Evolutionary conservation across 37 sponge, comb jelly and placozoan species (phyloP).

Genomic region (Cliona cf. orientalis): DNA sequence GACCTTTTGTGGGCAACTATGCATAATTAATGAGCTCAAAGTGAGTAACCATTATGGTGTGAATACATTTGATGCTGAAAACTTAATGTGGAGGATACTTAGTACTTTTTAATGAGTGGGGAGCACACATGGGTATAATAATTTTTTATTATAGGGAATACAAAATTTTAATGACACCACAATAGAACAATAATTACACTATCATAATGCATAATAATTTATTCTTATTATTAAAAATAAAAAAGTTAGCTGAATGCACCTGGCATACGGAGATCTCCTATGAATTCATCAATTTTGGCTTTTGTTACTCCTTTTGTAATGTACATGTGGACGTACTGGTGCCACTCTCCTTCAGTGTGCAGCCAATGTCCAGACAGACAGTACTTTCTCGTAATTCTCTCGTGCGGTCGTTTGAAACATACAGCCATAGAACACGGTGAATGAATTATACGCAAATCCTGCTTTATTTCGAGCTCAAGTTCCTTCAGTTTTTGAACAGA

Average conservation of each 20-base stretch:
- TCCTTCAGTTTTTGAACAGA: neutral
- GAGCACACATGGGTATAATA: no score
- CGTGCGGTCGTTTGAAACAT: slow-evolving; percentile 14
- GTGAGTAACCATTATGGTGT: no score
- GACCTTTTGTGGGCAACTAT: no score
- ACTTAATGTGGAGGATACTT: no score
- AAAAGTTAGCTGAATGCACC: neutral
- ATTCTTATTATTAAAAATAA: no score
- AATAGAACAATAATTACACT: no score
- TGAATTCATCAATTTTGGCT: slow-evolving; percentile 6
- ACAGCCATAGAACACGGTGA: slow-evolving; percentile 4
- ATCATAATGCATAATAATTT: no score
- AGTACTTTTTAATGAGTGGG: no score
- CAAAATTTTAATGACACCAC: no score
- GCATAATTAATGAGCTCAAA: no score
- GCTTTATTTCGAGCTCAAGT: slow-evolving; percentile 1
- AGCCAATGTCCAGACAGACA: neutral
- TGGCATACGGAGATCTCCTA: neutral
- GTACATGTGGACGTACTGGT: slow-evolving; percentile 16
- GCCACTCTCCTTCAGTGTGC: neutral
- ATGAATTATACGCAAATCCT: slow-evolving; percentile 16
- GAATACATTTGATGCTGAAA: no score
- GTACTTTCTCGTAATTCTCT: slow-evolving; percentile 7
- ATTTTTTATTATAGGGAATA: no score
- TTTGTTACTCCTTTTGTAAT: neutral